phyloP scores from a whole-genome alignment of 2,797 vertebrate genomes.

The Semotilus atromaculatus region DNA sequence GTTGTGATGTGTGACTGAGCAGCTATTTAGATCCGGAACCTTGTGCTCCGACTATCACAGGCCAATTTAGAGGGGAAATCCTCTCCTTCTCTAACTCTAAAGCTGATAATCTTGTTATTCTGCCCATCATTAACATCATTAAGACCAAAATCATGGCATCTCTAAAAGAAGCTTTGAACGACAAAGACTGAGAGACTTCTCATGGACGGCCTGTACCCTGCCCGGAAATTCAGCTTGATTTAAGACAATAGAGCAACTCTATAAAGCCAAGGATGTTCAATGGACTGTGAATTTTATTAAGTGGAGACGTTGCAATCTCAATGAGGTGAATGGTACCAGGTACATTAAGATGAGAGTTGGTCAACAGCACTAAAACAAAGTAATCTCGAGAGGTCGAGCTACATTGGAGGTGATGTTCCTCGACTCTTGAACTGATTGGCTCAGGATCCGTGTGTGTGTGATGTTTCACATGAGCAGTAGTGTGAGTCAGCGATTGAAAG shows the following conservation, averaged over 20 bases:
- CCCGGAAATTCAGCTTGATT: conserved; percentile 8
- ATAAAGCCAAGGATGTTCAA: conserved; percentile 19
- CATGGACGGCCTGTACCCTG: background rate
- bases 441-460: background rate
- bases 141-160: conserved; percentile 9
- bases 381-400: background rate
- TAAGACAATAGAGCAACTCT: conserved; percentile 21
- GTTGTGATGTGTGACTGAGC: background rate
- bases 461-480: conserved; percentile 29
- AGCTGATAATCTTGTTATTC: conserved; percentile 53
- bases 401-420: background rate
- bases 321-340: conserved; percentile 6
- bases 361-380: background rate
- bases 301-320: background rate
- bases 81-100: conserved; percentile 27
- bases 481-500: conserved; percentile 25
- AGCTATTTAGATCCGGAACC: background rate
- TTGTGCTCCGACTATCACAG: background rate
- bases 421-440: background rate
- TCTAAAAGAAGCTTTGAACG: conserved; percentile 16
- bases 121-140: conserved; percentile 4
- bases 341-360: background rate
- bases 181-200: background rate
- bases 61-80: conserved; percentile 20
- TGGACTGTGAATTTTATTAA: background rate